phyloP scores from a whole-genome alignment of 2,888 invertebrate species.

The Melanchra persicariae region DNA sequence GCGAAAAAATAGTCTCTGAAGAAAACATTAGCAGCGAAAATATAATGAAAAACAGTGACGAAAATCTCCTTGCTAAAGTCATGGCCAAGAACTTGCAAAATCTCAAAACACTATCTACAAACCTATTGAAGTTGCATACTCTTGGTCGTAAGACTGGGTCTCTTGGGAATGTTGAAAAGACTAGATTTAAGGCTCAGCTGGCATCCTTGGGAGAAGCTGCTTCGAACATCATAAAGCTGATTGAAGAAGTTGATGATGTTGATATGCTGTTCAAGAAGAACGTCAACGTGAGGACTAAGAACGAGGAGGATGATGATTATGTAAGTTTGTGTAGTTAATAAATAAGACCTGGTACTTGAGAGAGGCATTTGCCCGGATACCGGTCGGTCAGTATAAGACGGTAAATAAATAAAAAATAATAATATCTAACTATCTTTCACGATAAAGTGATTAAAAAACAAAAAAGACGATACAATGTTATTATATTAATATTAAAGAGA shows the following conservation, averaged over 20 bases:
- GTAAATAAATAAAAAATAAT: neutral
- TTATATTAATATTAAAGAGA: neutral
- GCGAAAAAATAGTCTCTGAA: conserved; percentile 87
- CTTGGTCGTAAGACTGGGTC: conserved; percentile 91
- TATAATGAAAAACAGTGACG: conserved; percentile 82
- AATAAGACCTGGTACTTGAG: neutral
- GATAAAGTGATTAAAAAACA: neutral
- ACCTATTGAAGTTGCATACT: conserved; percentile 91
- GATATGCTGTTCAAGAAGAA: conserved; percentile 82
- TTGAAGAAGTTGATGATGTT: conserved; percentile 90
- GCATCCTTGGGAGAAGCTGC: conserved; percentile 90
- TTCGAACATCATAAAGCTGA: conserved; percentile 89
- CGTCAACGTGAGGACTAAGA: conserved; percentile 77
- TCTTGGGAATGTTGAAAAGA: conserved; percentile 89
- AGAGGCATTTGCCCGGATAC: too few relatives aligned
- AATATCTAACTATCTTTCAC: neutral
- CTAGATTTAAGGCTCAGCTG: conserved; percentile 90
- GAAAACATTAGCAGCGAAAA: conserved; percentile 85
- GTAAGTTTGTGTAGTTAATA: conserved; percentile 53
- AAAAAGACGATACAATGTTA: neutral
- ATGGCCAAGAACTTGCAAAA: conserved; percentile 90
- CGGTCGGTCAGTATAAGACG: neutral
- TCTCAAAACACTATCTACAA: conserved; percentile 90
- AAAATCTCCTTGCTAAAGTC: conserved; percentile 83
- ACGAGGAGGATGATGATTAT: conserved; percentile 70